Evolutionary conservation across 2,113 vertebrate species (phyloP).

Genomic region (Microcebus tavaratra): DNA sequence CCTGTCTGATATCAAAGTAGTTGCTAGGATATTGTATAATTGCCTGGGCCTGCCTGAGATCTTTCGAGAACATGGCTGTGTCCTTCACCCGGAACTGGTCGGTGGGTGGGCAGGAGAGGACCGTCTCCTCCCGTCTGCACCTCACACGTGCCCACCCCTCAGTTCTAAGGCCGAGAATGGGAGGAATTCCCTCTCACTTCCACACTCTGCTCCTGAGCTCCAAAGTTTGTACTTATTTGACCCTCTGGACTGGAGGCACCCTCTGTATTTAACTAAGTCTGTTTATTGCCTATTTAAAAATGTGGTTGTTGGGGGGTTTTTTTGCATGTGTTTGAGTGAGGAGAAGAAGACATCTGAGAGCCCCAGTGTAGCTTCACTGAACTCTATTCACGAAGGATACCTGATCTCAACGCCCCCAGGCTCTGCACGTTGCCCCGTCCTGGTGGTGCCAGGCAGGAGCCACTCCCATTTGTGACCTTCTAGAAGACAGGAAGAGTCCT

Average conservation of each 20-base stretch:
- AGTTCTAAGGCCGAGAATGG: neutral
- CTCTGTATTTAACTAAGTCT: neutral
- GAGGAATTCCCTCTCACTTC: neutral
- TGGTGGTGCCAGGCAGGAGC: neutral
- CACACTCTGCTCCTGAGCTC: neutral
- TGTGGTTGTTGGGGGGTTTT: neutral
- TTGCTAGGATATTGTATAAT: rapidly evolving
- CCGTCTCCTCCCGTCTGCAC: neutral
- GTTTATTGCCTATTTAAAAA: neutral
- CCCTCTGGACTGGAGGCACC: no score
- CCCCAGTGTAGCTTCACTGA: no score
- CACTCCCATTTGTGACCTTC: neutral
- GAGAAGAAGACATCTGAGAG: neutral
- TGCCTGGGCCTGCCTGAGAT: neutral
- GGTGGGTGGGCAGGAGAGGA: no score
- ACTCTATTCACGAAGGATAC: neutral
- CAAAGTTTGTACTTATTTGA: neutral
- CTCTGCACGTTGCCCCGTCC: rapidly evolving
- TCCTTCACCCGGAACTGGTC: neutral
- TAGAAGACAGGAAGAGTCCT: neutral
- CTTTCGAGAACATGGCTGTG: rapidly evolving
- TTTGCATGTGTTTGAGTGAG: neutral
- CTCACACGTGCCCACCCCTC: rapidly evolving
- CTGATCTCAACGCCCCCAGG: rapidly evolving
- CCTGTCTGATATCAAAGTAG: neutral